phyloP scores from a whole-genome alignment of 2,888 invertebrate genomes.

The Cryptocephalus primarius region DNA sequence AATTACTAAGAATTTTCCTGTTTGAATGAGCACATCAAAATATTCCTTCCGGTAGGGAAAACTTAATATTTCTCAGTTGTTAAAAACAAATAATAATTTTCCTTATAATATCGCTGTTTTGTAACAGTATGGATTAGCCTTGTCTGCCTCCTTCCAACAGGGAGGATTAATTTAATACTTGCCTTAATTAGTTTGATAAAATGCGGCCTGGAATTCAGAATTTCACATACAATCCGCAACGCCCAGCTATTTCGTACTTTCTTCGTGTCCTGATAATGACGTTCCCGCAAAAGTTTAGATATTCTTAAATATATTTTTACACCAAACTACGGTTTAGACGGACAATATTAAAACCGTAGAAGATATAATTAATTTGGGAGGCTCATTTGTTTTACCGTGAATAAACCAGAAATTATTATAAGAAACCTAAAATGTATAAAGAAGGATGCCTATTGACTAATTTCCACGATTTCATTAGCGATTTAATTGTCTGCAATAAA shows the following conservation, averaged over 20 bases:
- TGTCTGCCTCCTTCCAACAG: slow-evolving; percentile 10
- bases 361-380: no score
- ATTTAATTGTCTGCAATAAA: no score
- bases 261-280: slow-evolving; percentile 12
- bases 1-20: no score
- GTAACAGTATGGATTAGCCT: slow-evolving; percentile 6
- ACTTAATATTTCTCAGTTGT: not conserved
- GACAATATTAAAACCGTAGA: no score
- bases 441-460: no score
- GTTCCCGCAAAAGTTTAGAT: slow-evolving; percentile 12
- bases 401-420: no score
- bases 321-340: no score
- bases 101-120: slow-evolving; percentile 1
- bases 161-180: slow-evolving; percentile 14
- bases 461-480: no score
- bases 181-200: slow-evolving; percentile 17
- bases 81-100: slow-evolving; percentile 1
- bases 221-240: slow-evolving; percentile 11
- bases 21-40: no score
- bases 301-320: not conserved
- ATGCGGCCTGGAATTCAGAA: slow-evolving; percentile 12
- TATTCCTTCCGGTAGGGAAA: no score
- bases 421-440: no score
- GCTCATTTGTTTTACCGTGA: no score
- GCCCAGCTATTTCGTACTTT: slow-evolving; percentile 12